phyloP scores from a whole-genome alignment of 2,888 invertebrate species.

The Scrobipalpa costella region DNA sequence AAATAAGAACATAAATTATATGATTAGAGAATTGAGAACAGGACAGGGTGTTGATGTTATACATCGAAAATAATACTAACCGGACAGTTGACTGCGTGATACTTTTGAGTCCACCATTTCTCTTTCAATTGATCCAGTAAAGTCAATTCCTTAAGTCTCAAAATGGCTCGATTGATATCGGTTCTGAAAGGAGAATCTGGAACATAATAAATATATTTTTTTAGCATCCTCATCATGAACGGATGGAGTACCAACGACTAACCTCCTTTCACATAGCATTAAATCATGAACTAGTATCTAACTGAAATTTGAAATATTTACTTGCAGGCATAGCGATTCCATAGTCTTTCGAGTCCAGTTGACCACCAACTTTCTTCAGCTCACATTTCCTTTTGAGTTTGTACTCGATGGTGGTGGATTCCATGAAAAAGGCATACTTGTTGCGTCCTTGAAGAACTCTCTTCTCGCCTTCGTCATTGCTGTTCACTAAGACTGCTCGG shows the following conservation, averaged over 20 bases:
- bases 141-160: slow-evolving; percentile 91
- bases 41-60: background rate
- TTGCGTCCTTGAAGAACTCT: slow-evolving; percentile 81
- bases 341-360: slow-evolving; percentile 91
- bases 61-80: background rate
- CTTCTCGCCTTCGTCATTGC: slow-evolving; percentile 92
- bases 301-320: slow-evolving; percentile 63
- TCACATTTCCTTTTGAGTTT: slow-evolving; percentile 91
- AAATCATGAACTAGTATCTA: no score
- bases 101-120: slow-evolving; percentile 91
- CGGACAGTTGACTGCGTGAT: slow-evolving; percentile 71
- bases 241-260: no score
- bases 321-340: slow-evolving; percentile 93
- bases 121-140: slow-evolving; percentile 86
- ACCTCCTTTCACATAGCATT: no score
- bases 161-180: slow-evolving; percentile 88
- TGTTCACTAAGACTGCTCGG: slow-evolving; percentile 88
- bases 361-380: slow-evolving; percentile 88
- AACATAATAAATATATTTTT: slow-evolving; percentile 33
- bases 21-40: background rate
- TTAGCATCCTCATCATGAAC: no score
- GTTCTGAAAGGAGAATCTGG: slow-evolving; percentile 86
- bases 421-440: slow-evolving; percentile 97
- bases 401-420: slow-evolving; percentile 96
- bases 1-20: no score